Conservation (phyloP, 2,888 invertebrate species). For the Plebejus melissa region DNA sequence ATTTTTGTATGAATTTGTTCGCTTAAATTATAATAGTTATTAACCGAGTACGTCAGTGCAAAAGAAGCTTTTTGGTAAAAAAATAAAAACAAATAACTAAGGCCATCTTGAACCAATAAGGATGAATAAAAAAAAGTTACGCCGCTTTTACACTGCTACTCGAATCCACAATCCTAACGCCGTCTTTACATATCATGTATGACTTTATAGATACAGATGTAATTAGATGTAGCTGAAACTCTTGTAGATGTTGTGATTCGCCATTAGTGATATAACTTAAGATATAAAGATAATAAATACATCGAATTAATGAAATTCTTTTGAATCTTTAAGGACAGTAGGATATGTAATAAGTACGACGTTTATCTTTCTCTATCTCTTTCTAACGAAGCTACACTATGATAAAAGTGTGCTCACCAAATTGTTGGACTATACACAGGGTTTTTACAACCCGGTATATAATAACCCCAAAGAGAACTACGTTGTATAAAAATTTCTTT, state of each 20-base stretch:
- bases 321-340: slow-evolving; percentile 49
- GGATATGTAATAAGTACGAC: slow-evolving; percentile 21
- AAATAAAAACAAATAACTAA: not conserved
- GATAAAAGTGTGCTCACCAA: slow-evolving; percentile 1
- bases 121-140: not conserved
- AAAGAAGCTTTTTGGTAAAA: not conserved
- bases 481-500: not conserved
- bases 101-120: not conserved
- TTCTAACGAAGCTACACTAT: slow-evolving; percentile 11
- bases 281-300: slow-evolving; percentile 61
- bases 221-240: slow-evolving; percentile 48
- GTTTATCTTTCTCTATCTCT: not conserved
- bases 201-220: slow-evolving; percentile 68
- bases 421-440: slow-evolving; percentile 12
- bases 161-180: slow-evolving; percentile 19
- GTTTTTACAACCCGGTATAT: not conserved
- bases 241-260: slow-evolving; percentile 62
- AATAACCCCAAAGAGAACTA: not conserved
- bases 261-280: slow-evolving; percentile 59
- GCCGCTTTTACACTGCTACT: not conserved
- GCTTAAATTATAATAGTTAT: slow-evolving; percentile 15
- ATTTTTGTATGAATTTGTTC: slow-evolving; percentile 25
- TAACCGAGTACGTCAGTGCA: not conserved
- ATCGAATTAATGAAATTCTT: slow-evolving; percentile 69
- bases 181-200: slow-evolving; percentile 70